phyloP scores from a whole-genome alignment of 2,797 vertebrate species.

The Microhierax caerulescens region DNA sequence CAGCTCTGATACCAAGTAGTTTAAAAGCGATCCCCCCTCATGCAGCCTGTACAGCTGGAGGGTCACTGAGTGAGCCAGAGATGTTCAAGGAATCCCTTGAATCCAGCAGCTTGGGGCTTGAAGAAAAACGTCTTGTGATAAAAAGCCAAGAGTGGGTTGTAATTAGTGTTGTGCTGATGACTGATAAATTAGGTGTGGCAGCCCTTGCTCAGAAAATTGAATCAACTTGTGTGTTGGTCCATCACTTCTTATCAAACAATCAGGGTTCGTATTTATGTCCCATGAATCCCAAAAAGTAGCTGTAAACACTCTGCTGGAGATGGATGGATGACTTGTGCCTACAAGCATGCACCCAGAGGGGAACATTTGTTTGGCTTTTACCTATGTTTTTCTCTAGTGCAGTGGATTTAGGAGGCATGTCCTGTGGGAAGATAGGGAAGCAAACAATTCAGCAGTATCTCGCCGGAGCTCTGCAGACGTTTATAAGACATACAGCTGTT shows the following conservation, averaged over 20 bases:
- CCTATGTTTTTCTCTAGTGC: neutral
- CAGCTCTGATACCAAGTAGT: neutral
- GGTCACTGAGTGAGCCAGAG: neutral
- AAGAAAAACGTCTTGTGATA: neutral
- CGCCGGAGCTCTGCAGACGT: neutral
- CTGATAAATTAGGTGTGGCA: neutral
- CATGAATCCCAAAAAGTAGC: neutral
- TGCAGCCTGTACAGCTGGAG: neutral
- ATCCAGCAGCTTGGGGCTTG: neutral
- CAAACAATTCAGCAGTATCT: slow-evolving; percentile 40
- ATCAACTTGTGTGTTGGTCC: neutral
- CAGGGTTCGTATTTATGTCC: neutral
- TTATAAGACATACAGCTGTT: slow-evolving; percentile 65
- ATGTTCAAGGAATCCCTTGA: neutral
- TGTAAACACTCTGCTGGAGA: neutral
- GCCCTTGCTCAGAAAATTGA: neutral
- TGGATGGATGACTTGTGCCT: neutral
- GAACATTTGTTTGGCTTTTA: slow-evolving; percentile 39
- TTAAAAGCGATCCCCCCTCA: neutral
- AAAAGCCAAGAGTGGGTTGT: neutral
- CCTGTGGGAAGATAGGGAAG: slow-evolving; percentile 44
- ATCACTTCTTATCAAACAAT: neutral
- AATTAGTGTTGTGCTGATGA: neutral
- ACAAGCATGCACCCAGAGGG: neutral
- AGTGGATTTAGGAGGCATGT: slow-evolving; percentile 4